Evolutionary conservation across 2,797 vertebrate species (phyloP), one percentile per base, ranked within the genome.

Genomic region (Chelmon rostratus): DNA sequence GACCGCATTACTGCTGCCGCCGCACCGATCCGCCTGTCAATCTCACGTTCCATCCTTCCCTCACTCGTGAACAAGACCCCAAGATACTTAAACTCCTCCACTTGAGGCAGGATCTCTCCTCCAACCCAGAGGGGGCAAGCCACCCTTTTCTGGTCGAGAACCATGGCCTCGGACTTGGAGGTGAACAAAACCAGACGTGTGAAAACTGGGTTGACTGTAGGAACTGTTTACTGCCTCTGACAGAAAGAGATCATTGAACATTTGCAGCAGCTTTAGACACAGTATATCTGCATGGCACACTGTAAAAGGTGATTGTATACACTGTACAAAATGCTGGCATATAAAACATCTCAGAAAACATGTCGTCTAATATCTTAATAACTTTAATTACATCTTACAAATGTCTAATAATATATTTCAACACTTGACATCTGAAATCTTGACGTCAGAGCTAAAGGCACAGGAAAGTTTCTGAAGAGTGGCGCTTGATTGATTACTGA

Each of bases 301-400:
- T 42, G 3, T 54, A 23, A 46, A 15, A 13, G 21, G 28, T 23
- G 67, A 81, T 52, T 71, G 49, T 63, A 28, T 23, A 76, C 46
- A 73, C 5, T 42, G 16, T 68, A 46, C 28, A 76, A 76, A 76
- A 68, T 52, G 15, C 70, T 28, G 23, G 8, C 28, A 49, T 75
- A 61, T 35, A 49, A 75, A 79, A 68, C 3, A 69, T 33, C 0
- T 49, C n/a, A 61, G 19, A 0, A 28, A 52, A n/a, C 38, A 47
- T 35, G 11, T 35, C 37, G 35, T 57, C 37, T 9, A 44, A 38
- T 57, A 35, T 50, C 35, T 40, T 61, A 2, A 59, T 8, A 42
- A 42, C 1, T 59, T 23, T 49, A 79, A 35, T 61, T 19, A 75
- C 66, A 70, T 31, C 52, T 58, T 13, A 19, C 37, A 25, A 28